A percentile compares a stretch with the other conserved stretches of the same genome.
Evolutionary conservation across 2,797 vertebrate species (phyloP).

Genomic region (Cyclopterus lumpus): DNA sequence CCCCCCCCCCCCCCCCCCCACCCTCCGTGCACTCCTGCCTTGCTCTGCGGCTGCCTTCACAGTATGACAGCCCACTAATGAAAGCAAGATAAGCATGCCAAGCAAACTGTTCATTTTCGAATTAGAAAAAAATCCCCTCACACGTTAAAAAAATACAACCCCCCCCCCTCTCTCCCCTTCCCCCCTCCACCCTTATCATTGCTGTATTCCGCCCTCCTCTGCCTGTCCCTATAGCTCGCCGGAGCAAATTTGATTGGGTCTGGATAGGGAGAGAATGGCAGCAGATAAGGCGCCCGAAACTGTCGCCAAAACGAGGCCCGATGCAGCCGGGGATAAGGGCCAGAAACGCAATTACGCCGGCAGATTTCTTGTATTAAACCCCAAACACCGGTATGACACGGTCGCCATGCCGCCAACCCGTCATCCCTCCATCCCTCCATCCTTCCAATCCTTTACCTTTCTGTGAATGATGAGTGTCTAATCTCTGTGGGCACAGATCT

Average conservation of each 20-base stretch:
- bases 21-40: conserved; percentile 61
- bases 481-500: conserved; percentile 81
- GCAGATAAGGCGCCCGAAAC: conserved; percentile 83
- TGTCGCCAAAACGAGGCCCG: conserved; percentile 81
- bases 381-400: conserved; percentile 58
- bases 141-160: conserved; percentile 54
- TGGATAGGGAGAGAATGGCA: conserved; percentile 83
- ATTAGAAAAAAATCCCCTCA: conserved; percentile 69
- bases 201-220: conserved; percentile 68
- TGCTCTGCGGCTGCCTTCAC: conserved; percentile 68
- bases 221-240: conserved; percentile 75
- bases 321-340: conserved; percentile 84
- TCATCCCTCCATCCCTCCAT: conserved; percentile 34
- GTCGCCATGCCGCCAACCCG: conserved; percentile 38
- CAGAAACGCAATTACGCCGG: conserved; percentile 79
- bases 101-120: conserved; percentile 80
- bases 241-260: conserved; percentile 85
- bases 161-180: not conserved
- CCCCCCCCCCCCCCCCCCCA: too few species aligned
- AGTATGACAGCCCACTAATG: conserved; percentile 77
- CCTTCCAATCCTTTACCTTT: conserved; percentile 49
- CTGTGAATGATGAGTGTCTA: conserved; percentile 80
- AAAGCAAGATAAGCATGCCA: conserved; percentile 82
- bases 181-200: conserved; percentile 66
- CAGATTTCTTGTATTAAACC: conserved; percentile 84